A percentile compares a stretch with the other conserved stretches of the same genome.
These are phyloP conservation scores for Botrylloides violaceus DNA, from an alignment of 23 tunicate genomes.

Conservation along the genomic window DNA sequence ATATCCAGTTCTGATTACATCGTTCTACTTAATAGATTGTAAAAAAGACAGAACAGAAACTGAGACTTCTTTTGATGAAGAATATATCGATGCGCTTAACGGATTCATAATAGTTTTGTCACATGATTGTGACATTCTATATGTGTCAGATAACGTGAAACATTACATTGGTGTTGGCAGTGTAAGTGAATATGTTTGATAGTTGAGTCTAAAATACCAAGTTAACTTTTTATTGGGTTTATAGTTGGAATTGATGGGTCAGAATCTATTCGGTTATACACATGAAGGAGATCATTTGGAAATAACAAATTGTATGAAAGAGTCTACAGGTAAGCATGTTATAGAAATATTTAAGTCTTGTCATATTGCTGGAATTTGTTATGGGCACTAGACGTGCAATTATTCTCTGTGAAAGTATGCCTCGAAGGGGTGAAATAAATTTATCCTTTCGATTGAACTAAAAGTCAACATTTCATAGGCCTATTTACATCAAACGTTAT, in stretches of 20 bases:
- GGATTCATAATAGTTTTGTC: constrained; percentile 59
- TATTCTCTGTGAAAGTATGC: too few relatives aligned
- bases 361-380: not conserved
- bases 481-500: too few relatives aligned
- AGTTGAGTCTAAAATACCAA: not conserved
- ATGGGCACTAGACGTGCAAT: too few relatives aligned
- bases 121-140: constrained; percentile 58
- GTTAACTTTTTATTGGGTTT: not conserved
- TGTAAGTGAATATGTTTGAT: constrained; percentile 13
- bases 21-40: too few relatives aligned
- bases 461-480: too few relatives aligned
- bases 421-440: too few relatives aligned
- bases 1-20: too few relatives aligned
- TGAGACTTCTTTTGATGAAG: constrained; percentile 26
- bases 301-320: constrained; percentile 40
- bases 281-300: constrained; percentile 90
- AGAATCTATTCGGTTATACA: constrained; percentile 42
- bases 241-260: constrained; percentile 75
- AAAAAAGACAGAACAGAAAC: constrained; percentile 7
- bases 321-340: not conserved
- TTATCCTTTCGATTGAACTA: too few relatives aligned
- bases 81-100: constrained; percentile 67
- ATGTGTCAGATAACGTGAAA: constrained; percentile 52
- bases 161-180: constrained; percentile 63
- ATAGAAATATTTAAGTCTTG: not conserved